These are phyloP conservation scores for Eristalinus sepulchralis DNA, from an alignment of 2,888 invertebrate genomes.

Conservation along the genomic window DNA sequence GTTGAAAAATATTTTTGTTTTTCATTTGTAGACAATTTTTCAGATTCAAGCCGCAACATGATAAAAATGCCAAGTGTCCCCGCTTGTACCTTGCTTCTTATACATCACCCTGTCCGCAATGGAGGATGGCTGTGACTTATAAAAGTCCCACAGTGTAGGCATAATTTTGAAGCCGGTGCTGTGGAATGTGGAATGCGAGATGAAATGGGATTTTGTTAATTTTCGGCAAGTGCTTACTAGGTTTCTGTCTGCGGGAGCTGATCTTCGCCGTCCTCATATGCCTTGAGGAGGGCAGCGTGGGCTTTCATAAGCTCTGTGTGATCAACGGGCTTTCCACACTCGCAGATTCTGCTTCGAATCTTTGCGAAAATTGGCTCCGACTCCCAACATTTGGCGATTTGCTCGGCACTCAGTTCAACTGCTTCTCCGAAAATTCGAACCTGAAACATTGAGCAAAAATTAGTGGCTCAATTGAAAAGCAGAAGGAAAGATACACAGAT, in stretches of 20 bases:
- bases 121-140: conserved; percentile 73
- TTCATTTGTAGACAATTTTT: not conserved
- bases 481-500: too few species aligned
- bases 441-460: conserved; percentile 66
- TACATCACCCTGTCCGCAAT: conserved; percentile 79
- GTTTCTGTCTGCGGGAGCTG: conserved; percentile 63
- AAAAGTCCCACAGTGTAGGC: conserved; percentile 77
- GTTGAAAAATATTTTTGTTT: not conserved
- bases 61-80: conserved; percentile 74
- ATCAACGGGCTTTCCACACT: conserved; percentile 76
- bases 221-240: too few species aligned
- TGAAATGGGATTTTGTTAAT: too few species aligned
- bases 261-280: conserved; percentile 68
- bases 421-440: conserved; percentile 77
- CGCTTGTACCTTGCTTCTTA: conserved; percentile 39
- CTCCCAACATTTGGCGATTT: conserved; percentile 75
- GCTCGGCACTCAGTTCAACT: conserved; percentile 73
- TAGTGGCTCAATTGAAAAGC: too few species aligned
- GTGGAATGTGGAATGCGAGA: too few species aligned
- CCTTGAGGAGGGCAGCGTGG: conserved; percentile 74
- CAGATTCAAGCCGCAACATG: conserved; percentile 76
- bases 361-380: conserved; percentile 75
- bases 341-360: conserved; percentile 76
- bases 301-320: conserved; percentile 72
- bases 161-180: conserved; percentile 72